Evolutionary conservation across 1,140 invertebrate genomes (phyloP).

Genomic region (Ceratina australensis): DNA sequence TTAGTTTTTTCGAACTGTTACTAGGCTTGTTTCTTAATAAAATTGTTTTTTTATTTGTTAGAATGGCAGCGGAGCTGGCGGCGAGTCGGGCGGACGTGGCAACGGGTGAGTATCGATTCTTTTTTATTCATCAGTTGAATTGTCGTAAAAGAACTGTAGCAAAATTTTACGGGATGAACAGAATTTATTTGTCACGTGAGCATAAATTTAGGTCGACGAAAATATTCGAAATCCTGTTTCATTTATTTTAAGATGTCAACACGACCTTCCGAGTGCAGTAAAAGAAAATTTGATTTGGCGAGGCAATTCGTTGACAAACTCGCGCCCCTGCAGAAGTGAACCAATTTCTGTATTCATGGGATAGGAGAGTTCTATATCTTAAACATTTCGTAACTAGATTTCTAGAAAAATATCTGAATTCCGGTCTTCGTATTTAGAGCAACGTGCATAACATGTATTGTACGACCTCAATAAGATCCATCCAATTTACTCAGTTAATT

Average conservation of each 20-base stretch:
- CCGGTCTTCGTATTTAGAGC: no score
- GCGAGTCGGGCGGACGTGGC: slow-evolving; percentile 86
- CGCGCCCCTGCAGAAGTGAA: not conserved
- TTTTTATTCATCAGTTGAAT: not conserved
- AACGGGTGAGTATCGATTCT: slow-evolving; percentile 85
- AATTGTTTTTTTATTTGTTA: slow-evolving; percentile 86
- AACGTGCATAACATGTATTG: not conserved
- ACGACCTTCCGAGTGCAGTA: not conserved
- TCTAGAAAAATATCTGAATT: no score
- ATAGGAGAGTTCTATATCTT: not conserved
- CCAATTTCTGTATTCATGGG: not conserved
- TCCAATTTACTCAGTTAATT: not conserved
- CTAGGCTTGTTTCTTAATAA: slow-evolving; percentile 78
- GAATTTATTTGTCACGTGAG: no score
- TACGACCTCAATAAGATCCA: no score
- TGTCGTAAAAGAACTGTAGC: not conserved
- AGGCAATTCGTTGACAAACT: not conserved
- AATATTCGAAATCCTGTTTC: not conserved
- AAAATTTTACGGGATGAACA: no score
- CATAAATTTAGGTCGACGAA: no score
- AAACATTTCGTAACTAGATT: no score
- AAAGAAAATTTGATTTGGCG: slow-evolving; percentile 9
- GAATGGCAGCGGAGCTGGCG: slow-evolving; percentile 88
- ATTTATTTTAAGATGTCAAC: not conserved
- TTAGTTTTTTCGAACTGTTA: slow-evolving; percentile 77